These are phyloP conservation scores for Hydrozoanthus tunicans DNA, from an alignment of 64 coral and sea anemone species.

Conservation along the genomic window DNA sequence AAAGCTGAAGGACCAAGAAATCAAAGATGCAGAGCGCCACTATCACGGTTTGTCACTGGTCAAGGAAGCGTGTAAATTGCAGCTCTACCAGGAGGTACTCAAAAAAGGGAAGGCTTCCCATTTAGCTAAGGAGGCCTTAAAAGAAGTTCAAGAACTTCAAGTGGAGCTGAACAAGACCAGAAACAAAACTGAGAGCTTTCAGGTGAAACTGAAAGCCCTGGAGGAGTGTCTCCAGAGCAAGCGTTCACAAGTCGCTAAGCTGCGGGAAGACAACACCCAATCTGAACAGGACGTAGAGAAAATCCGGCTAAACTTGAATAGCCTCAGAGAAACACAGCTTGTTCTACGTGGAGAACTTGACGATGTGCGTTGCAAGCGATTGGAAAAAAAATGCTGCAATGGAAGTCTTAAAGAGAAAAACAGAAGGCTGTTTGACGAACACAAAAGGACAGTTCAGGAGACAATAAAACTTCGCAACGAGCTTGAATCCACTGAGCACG, in stretches of 20 bases:
- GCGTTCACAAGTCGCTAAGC: neutral
- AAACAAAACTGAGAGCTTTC: neutral
- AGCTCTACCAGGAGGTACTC: slow-evolving; percentile 9
- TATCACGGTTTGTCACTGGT: neutral
- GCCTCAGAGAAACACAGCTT: neutral
- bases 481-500: neutral
- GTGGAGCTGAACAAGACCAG: neutral
- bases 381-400: neutral
- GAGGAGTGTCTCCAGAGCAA: neutral
- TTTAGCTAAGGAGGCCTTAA: neutral
- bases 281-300: neutral
- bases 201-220: neutral
- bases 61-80: slow-evolving; percentile 23
- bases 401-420: neutral
- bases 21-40: slow-evolving; percentile 28
- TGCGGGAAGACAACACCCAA: neutral
- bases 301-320: neutral
- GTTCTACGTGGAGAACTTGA: neutral
- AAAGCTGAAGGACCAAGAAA: slow-evolving; percentile 13
- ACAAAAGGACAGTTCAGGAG: neutral
- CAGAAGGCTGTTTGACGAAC: neutral
- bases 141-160: neutral
- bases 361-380: slow-evolving; percentile 8
- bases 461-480: neutral
- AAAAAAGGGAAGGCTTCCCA: slow-evolving; percentile 17